A percentile compares a stretch with the other conserved stretches of the same genome.
Conservation (phyloP, 1,140 invertebrate genomes). For the Agrypnia vestita region DNA sequence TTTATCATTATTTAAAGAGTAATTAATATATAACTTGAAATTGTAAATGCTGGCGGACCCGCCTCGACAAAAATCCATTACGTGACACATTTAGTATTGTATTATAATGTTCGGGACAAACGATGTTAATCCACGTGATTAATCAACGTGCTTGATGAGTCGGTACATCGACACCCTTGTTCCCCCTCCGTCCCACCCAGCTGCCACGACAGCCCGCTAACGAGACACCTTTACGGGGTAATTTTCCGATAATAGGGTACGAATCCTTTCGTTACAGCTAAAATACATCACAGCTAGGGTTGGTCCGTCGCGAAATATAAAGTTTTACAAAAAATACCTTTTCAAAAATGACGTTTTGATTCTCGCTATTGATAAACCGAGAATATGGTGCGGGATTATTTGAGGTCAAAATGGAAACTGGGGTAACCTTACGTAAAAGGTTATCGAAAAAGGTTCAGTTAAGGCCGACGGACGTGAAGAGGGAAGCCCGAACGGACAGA, state of each 20-base stretch:
- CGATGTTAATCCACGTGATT: conserved; percentile 45
- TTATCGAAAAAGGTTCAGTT: not conserved
- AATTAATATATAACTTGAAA: conserved; percentile 2
- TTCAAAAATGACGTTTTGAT: not conserved
- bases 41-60: too few species aligned
- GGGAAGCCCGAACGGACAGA: not conserved
- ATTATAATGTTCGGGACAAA: conserved; percentile 26
- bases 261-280: conserved; percentile 37
- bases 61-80: conserved; percentile 25
- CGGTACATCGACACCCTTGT: conserved; percentile 33
- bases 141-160: conserved; percentile 47
- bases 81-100: conserved; percentile 26
- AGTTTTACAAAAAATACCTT: too few species aligned
- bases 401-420: not conserved
- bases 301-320: not conserved
- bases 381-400: not conserved
- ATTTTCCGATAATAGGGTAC: conserved; percentile 54
- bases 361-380: not conserved
- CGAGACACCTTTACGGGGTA: conserved; percentile 48
- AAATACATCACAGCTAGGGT: conserved; percentile 21
- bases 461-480: not conserved
- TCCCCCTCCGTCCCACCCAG: not conserved
- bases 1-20: too few species aligned
- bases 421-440: not conserved
- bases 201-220: conserved; percentile 7